Base-by-base conservation (phyloP, 2,797 vertebrate species). In the Acestrorhynchus altus region DNA sequence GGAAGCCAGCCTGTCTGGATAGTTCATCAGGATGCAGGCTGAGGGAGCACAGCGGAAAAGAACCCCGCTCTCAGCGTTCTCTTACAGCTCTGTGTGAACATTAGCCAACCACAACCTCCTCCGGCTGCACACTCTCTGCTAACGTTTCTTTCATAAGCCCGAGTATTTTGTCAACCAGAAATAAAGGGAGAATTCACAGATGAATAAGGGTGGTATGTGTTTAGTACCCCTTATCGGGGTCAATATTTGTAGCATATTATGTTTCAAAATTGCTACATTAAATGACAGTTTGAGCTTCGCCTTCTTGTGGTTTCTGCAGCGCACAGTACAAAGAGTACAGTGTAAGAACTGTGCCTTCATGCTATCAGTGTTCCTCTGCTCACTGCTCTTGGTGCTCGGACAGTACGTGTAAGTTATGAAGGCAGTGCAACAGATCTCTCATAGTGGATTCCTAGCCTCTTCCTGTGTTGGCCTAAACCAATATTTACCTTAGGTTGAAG, bases 401-500 rank as follows among this genome's bases (percentile, higher is more conserved):
- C 39, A 51, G 56, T 22, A 28, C n/a, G 16, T 69, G 22, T 75
- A 68, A 76, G 70, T 77, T 83, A 79, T 77, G 76, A 81, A 63
- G 51, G 51, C 82, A 40, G 57, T 59, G 78, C 65, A 77, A 67
- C 67, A 71, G 71, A 73, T 74, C 59, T 20, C 47, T 52, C 65
- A 72, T 65, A 59, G 60, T 72, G 49, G 66, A 75, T 77, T 80
- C 77, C 76, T 75, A 65, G 70, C 72, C 66, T 76, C 63, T 85
- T 86, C 83, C 86, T 82, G 78, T 80, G 81, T 67, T 68, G 81
- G 84, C 81, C 83, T 84, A 81, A 81, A 87, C 73, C 83, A 89
- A 89, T 89, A 88, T 88, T 88, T 88, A 85, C 83, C 60, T 68
- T 66, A 75, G 71, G 70, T 79, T 72, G 76, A 84, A 84, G 77